Evolutionary conservation across 2,797 vertebrate species (phyloP), one percentile per base, ranked within the genome.

Genomic region (Betta splendens): DNA sequence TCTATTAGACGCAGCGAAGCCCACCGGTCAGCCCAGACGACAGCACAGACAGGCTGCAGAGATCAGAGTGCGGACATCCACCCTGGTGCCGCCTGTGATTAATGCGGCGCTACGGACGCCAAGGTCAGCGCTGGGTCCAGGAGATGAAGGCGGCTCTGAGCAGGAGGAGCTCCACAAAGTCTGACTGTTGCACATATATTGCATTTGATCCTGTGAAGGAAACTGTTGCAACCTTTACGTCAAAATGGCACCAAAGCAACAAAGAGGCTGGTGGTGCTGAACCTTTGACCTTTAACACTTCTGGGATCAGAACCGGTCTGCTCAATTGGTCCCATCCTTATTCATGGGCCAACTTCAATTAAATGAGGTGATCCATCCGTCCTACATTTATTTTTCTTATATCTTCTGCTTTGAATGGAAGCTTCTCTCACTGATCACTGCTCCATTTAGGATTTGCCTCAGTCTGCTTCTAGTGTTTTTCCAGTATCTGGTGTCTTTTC

Each of bases 1-100:
- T 89, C 62, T 48, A 87, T 85, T 71, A 57, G 59, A 62, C 64
- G 33, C 42, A 32, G 22, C 16, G 56, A n/a, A n/a, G n/a, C n/a
- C n/a, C n/a, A n/a, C 52, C 42, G 46, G 66, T 67, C 61, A 56
- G 44, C 42, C 47, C 39, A 33, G 68, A 53, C 54, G 16, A 51
- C 23, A 20, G 31, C 1, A 16, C 20, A 29, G 52, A 51, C 56
- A 3, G 46, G 21, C 47, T 11, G 49, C 69, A 61, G 36, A 37
- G 76, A 70, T 75, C 79, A 75, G 37, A 71, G 76, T 7, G 76
- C 64, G 44, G 65, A 76, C 48, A 28, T 42, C 31, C 45, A 36
- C 62, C 52, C 54, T 0, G 7, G 40, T 67, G 64, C 46, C 45
- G 51, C 40, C 2, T 47, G 31, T 59, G 67, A 75, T 64, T 74